phyloP scores from a whole-genome alignment of 1,140 invertebrate genomes.

The Ladona fulva region DNA sequence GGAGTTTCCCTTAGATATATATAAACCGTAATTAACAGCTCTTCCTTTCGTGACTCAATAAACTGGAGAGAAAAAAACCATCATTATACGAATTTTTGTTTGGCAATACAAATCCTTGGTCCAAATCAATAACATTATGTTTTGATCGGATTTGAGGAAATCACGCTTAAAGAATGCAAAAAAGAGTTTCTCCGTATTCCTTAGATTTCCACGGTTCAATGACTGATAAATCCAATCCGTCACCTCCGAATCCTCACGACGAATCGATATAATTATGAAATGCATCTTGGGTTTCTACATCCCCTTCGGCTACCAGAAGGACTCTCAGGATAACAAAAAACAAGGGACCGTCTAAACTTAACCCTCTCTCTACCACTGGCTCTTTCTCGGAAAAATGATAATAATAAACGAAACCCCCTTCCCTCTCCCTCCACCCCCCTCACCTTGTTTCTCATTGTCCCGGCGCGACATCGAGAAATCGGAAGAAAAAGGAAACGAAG shows the following conservation, averaged over 20 bases:
- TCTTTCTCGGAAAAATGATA: background rate
- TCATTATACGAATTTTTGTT: no score
- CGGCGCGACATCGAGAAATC: background rate
- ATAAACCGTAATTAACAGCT: no score
- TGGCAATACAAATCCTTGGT: no score
- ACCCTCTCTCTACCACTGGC: background rate
- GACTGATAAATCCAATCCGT: no score
- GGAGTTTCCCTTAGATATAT: no score
- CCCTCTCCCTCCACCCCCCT: background rate
- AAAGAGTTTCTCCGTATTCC: no score
- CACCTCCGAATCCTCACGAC: background rate
- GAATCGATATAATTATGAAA: background rate
- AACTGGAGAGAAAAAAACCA: no score
- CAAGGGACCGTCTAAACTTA: background rate
- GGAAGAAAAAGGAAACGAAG: background rate
- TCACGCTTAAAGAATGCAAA: no score
- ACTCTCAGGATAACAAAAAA: background rate
- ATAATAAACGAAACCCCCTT: background rate
- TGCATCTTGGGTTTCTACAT: background rate
- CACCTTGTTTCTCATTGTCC: background rate
- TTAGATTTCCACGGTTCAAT: no score
- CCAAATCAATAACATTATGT: no score
- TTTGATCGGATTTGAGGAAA: no score
- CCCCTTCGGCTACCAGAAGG: background rate
- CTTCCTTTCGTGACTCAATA: no score